Conservation (phyloP, 2,113 vertebrate genomes). For the Sphaerodactylus townsendi region DNA sequence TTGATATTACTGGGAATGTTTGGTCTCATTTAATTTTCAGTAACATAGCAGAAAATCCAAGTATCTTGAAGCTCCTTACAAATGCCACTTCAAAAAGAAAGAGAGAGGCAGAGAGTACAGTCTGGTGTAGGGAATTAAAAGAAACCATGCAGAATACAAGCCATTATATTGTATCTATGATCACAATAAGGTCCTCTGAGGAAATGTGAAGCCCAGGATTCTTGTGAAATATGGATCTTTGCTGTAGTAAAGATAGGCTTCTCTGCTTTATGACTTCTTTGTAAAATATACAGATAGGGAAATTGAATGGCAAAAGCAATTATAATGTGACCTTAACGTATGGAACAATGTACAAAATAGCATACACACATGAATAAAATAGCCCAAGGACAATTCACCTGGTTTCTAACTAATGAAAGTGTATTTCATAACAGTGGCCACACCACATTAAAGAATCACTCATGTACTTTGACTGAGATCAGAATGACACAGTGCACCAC, state of each 20-base stretch:
- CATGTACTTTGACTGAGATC: constrained; percentile 1
- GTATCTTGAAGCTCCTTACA: constrained; percentile 8
- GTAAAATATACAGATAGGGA: not conserved
- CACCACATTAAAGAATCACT: constrained; percentile 12
- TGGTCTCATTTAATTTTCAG: constrained; percentile 31
- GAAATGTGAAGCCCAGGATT: not conserved
- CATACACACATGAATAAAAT: not conserved
- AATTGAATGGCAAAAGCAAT: not conserved
- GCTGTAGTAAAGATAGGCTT: not conserved
- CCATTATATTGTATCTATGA: not conserved
- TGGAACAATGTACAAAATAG: not conserved
- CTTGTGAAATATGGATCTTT: not conserved
- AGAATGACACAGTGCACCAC: constrained; percentile 3
- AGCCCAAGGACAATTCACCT: not conserved
- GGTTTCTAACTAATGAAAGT: constrained; percentile 10
- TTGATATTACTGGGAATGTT: not conserved
- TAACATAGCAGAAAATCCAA: constrained; percentile 8
- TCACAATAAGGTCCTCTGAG: not conserved
- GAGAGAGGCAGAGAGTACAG: not conserved
- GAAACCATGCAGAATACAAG: not conserved
- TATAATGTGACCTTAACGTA: not conserved
- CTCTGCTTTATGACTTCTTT: not conserved
- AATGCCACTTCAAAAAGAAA: not conserved
- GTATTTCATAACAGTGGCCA: not conserved
- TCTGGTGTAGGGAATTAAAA: not conserved